Conservation (phyloP, 64 coral and sea anemone species). For the Montipora foliosa region DNA sequence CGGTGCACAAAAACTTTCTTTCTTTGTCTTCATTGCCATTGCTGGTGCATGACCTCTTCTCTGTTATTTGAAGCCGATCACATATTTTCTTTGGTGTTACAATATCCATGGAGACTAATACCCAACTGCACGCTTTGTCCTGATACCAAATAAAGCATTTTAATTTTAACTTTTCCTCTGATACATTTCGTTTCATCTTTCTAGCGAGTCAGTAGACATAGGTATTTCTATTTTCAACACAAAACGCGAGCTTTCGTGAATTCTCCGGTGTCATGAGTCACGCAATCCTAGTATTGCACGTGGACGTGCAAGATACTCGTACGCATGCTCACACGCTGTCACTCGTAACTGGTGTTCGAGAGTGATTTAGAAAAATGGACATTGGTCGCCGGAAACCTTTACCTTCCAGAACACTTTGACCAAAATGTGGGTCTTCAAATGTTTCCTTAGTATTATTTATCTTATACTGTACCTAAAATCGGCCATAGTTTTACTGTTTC, state of each 20-base stretch:
- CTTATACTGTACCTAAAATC: constrained; percentile 55
- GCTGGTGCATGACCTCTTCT: no score
- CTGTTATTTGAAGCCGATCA: no score
- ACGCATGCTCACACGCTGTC: constrained; percentile 89
- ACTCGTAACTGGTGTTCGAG: constrained; percentile 73
- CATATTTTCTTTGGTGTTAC: neutral
- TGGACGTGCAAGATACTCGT: neutral
- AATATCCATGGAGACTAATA: neutral
- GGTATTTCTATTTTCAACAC: no score
- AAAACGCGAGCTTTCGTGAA: neutral
- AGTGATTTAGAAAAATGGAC: neutral
- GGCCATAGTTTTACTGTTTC: constrained; percentile 35
- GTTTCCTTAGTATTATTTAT: constrained; percentile 58
- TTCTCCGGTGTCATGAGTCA: neutral
- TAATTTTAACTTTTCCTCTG: no score
- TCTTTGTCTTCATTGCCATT: no score
- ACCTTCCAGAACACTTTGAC: neutral
- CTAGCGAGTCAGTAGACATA: neutral
- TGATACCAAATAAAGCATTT: neutral
- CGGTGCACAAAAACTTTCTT: no score
- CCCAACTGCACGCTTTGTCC: neutral
- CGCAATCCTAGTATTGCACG: constrained; percentile 1
- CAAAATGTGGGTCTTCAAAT: constrained; percentile 69
- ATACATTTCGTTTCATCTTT: no score
- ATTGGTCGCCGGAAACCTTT: constrained; percentile 46